Percentiles rank a stretch among this genome's conserved stretches.
Evolutionary conservation across 2,888 invertebrate species (phyloP).

Genomic region (Drepana falcataria): DNA sequence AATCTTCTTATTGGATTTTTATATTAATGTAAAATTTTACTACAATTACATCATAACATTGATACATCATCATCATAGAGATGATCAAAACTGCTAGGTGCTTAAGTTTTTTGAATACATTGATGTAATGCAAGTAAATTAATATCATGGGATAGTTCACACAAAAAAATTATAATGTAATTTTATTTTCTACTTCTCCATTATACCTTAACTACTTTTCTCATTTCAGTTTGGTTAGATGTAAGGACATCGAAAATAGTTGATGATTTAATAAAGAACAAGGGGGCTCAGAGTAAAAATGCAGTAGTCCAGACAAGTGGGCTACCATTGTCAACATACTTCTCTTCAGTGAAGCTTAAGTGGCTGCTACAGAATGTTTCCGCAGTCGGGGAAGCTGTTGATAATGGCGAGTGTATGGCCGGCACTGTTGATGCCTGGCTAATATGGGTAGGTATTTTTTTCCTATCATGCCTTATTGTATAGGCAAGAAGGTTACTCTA

Average conservation of each 20-base stretch:
- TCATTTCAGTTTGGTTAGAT: constrained; percentile 91
- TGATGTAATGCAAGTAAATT: no score
- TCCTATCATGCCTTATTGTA: constrained; percentile 3
- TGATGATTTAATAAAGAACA: constrained; percentile 80
- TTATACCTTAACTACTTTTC: background rate
- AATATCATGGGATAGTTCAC: no score
- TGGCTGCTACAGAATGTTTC: constrained; percentile 95
- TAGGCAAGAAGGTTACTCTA: background rate
- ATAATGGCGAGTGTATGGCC: constrained; percentile 84
- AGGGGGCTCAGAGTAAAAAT: constrained; percentile 59
- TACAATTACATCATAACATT: no score
- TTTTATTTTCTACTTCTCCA: no score
- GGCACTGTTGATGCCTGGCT: constrained; percentile 98
- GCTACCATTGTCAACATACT: constrained; percentile 97
- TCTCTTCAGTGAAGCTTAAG: constrained; percentile 95
- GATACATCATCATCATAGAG: no score
- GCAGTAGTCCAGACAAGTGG: constrained; percentile 82
- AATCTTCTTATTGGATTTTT: no score
- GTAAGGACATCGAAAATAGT: constrained; percentile 90
- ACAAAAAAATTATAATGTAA: no score
- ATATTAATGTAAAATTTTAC: no score
- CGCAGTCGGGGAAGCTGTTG: constrained; percentile 84
- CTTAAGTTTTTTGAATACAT: no score
- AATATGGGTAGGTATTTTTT: constrained; percentile 84
- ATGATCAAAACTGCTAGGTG: no score